Conservation (phyloP, 1,140 invertebrate species). For the Radopholus similis region DNA sequence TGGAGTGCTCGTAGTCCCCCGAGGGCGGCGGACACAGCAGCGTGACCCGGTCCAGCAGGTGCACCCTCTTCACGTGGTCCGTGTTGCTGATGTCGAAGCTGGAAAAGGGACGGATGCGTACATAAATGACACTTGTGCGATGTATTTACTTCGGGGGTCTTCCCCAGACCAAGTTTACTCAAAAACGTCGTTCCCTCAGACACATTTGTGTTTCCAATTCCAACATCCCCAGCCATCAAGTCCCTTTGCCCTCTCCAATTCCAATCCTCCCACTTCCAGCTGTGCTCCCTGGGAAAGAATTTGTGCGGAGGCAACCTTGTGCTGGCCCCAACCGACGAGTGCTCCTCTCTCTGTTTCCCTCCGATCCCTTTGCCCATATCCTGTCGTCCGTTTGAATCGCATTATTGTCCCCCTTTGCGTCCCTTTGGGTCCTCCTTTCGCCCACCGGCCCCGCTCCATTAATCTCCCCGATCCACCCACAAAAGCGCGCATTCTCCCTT, state of each 20-base stretch:
- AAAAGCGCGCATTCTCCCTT: neutral
- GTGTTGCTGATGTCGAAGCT: conserved; percentile 55
- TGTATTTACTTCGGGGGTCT: neutral
- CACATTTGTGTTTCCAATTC: neutral
- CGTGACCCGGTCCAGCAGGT: conserved; percentile 47
- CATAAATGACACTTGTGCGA: too few relatives aligned
- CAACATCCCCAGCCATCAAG: neutral
- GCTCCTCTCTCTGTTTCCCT: neutral
- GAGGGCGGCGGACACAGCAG: conserved; percentile 46
- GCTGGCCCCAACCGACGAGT: too few relatives aligned
- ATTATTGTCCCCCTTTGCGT: too few relatives aligned
- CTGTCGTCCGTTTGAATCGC: neutral
- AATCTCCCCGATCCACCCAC: neutral
- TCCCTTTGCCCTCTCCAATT: neutral
- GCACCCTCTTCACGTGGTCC: conserved; percentile 48
- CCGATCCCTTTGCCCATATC: neutral
- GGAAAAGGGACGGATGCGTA: too few relatives aligned
- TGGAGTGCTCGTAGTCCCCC: conserved; percentile 42
- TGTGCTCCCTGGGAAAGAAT: too few relatives aligned
- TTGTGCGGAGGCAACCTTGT: too few relatives aligned
- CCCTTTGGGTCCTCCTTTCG: neutral
- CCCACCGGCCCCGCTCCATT: neutral
- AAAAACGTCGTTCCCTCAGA: too few relatives aligned
- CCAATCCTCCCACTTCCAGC: neutral
- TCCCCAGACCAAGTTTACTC: neutral